Base-by-base conservation (phyloP, 1,140 invertebrate species). In the Atta colombica region DNA sequence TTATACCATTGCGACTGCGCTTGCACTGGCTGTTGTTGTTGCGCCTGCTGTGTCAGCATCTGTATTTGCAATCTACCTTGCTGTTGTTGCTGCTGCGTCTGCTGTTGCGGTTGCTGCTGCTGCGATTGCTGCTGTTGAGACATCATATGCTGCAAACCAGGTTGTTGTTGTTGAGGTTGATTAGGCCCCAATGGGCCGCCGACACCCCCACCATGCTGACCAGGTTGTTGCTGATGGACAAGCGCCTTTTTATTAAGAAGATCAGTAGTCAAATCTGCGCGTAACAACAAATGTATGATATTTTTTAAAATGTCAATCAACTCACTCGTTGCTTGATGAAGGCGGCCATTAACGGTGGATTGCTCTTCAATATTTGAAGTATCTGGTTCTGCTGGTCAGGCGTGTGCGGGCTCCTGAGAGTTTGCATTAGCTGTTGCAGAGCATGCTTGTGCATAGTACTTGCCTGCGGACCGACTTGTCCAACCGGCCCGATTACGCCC, bases 281-380 rank as follows among this genome's bases (percentile, higher is more conserved):
- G 14, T 66, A 82, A 66, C 25, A 63, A 21, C 74, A 4, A 0
- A 87, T 35, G 68, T 14, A 60, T 53, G 21, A 39, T 58, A 51
- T 66, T 31, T 85, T 21, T 45, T n/a, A 3, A 28, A 28, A 63
- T 28, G 55, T 21, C 18, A 14, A 85, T 45, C 7, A 28, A 77
- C 87, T 80, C 90, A 97, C 96, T 96, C 98, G 96, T 95, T 99
- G 98, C 94, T 99, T 99, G 77, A 99, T 98, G 93, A 99, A 99
- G 69, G 98, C 98, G 77, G 99, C 99, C 98, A 99, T 99, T 14
- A 99, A 96, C 85, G 98, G 98, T 65, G 99, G 99, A 96, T 99
- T 99, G 66, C 97, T 97, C 95, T 99, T 99, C 65, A 99, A 96
- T 91, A 99, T 99, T 90, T 97, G 97, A 39, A 99, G 96, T 72